phyloP scores from a whole-genome alignment of 2,113 vertebrate genomes.

The Oncorhynchus nerka region DNA sequence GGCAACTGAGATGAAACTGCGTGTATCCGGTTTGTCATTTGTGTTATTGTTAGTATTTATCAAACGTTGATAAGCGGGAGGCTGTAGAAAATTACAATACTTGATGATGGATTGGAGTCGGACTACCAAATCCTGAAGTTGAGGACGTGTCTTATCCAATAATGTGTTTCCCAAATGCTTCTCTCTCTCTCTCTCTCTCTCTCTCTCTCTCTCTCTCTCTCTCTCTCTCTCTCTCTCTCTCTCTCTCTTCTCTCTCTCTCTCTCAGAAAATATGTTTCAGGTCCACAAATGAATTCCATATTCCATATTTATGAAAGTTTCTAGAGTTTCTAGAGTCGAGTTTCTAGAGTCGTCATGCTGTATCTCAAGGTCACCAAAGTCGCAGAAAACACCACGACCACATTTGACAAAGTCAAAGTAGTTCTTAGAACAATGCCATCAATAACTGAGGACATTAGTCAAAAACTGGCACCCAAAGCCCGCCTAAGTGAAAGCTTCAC shows the following conservation, averaged over 20 bases:
- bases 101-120: slow-evolving; percentile 16
- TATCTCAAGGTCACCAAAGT: background rate
- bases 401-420: background rate
- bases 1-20: background rate
- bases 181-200: background rate
- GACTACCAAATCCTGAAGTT: slow-evolving; percentile 5
- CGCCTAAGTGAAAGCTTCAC: background rate
- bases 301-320: too few relatives aligned
- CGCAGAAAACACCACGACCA: background rate
- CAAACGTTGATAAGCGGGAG: background rate
- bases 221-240: background rate
- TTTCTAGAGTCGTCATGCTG: background rate
- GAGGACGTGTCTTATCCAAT: slow-evolving; percentile 14
- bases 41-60: slow-evolving; percentile 4
- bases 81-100: background rate
- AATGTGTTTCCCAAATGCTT: background rate
- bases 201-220: background rate
- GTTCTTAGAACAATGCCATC: background rate
- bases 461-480: background rate
- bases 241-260: background rate
- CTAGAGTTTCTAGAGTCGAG: background rate
- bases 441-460: background rate
- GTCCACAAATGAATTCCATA: background rate
- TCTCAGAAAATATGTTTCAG: background rate
- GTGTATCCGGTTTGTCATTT: slow-evolving; percentile 26